These are phyloP conservation scores for Mizuhopecten yessoensis DNA, from an alignment of 1,140 invertebrate species.

Conservation along the genomic window DNA sequence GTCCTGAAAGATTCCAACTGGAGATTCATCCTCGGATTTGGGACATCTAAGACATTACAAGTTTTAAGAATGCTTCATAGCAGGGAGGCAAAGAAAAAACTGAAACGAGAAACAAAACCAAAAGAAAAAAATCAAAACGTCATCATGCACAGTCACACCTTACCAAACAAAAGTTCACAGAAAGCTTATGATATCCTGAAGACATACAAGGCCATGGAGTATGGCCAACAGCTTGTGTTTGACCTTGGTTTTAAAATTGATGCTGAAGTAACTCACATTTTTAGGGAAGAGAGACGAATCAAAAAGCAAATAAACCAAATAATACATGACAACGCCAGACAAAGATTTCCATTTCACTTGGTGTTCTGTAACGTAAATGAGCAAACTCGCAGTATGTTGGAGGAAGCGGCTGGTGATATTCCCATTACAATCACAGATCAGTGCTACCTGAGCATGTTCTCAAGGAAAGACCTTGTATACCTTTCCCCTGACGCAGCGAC, in stretches of 20 bases:
- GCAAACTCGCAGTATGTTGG: neutral
- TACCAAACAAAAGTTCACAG: neutral
- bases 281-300: neutral
- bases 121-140: neutral
- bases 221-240: neutral
- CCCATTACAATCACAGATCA: neutral
- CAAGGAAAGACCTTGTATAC: neutral
- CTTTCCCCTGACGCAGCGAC: neutral
- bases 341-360: conserved; percentile 2
- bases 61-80: neutral
- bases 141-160: neutral
- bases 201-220: neutral
- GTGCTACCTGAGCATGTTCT: neutral
- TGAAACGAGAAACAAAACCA: neutral
- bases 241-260: neutral
- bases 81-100: neutral
- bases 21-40: neutral
- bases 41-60: neutral
- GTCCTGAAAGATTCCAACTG: neutral
- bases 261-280: neutral
- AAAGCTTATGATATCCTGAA: neutral
- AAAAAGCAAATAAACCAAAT: neutral
- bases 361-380: neutral
- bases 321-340: neutral
- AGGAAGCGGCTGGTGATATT: neutral